Base-by-base conservation (phyloP, 2,797 vertebrate genomes). In the Cynodonichthys magdalenae region DNA sequence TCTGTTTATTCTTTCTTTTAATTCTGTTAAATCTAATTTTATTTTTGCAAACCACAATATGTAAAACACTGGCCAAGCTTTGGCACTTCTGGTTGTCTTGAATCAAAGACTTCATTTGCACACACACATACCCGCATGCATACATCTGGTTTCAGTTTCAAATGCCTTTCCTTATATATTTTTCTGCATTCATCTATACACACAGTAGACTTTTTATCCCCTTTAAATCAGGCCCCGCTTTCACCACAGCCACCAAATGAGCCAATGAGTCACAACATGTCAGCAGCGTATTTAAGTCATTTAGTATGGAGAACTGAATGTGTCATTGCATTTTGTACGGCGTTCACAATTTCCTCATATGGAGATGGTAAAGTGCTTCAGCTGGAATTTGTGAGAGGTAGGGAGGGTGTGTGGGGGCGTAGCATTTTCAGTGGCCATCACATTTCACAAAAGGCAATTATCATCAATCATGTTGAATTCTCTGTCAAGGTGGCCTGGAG, bases 101-200 rank as follows among this genome's bases (percentile, higher is more conserved):
- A 82, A 78, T 66, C 61, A 51, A 69, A 69, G 63, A 5, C 64
- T 53, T 15, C 66, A 27, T 66, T 76, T 42, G 6, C 66, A 41
- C 68, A 61, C 39, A 36, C 53, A 60, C 67, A 51, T 53, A 54
- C 42, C 50, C 49, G 36, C 24, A 36, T 55, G 54, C 79, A 83
- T 74, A 91, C 92, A 92, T 93, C 91, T 93, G 89, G 86, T 92
- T 93, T 89, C 69, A 77, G 86, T 94, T 92, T 88, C 60, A 84
- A 71, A 90, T 85, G 82, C 82, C 82, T 87, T 87, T 82, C 78
- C 77, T 70, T 83, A 82, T 89, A 86, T 86, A 86, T 88, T 77
- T n/a, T 76, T 75, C 58, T 71, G 60, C 44, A 66, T 85, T 79
- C 84, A 90, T 90, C 88, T 70, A 84, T 72, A 72, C 74, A 82